These are phyloP conservation scores for Amblyornis subalaris DNA, from an alignment of 2,113 vertebrate species.

Conservation along the genomic window DNA sequence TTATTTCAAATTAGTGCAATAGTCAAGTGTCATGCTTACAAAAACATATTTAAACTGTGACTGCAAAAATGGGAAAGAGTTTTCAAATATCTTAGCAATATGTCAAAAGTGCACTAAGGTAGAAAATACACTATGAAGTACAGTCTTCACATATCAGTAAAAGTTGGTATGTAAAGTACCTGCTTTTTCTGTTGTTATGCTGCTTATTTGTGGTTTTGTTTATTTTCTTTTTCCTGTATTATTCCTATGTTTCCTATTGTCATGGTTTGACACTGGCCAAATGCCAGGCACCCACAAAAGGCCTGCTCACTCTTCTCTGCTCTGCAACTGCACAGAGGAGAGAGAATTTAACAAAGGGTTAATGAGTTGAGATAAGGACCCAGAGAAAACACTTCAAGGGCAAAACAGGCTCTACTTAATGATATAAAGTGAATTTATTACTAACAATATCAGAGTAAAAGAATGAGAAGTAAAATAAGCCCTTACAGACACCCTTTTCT, in stretches of 20 bases:
- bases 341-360: too few relatives aligned
- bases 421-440: too few relatives aligned
- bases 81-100: background rate
- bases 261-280: too few relatives aligned
- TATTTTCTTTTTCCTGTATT: background rate
- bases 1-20: background rate
- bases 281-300: too few relatives aligned
- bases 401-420: too few relatives aligned
- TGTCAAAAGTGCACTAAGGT: background rate
- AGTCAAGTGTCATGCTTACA: background rate
- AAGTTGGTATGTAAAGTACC: background rate
- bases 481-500: too few relatives aligned
- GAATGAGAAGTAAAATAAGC: too few relatives aligned
- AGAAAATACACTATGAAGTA: background rate
- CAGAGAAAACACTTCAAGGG: too few relatives aligned
- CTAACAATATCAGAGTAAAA: too few relatives aligned
- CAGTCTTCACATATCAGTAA: background rate
- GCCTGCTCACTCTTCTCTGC: too few relatives aligned
- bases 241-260: background rate
- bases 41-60: background rate
- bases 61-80: background rate
- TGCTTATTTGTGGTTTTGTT: background rate
- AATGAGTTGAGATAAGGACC: too few relatives aligned
- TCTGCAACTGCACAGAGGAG: too few relatives aligned
- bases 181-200: background rate